These are phyloP conservation scores for Bombylius discolor DNA, from an alignment of 2,888 invertebrate species.

Conservation along the genomic window DNA sequence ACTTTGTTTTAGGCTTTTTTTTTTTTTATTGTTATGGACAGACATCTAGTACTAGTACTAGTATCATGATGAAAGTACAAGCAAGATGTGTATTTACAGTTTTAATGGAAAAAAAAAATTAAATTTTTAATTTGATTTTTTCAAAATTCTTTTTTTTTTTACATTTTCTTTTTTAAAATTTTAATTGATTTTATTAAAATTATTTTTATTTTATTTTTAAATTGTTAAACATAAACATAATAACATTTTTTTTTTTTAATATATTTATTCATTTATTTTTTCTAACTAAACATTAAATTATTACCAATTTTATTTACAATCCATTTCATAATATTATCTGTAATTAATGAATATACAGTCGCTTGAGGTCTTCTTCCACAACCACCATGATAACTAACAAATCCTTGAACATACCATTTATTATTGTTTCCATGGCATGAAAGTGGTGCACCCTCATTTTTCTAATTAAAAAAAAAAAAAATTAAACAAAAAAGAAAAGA, in stretches of 20 bases:
- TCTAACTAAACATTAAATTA: constrained; percentile 13
- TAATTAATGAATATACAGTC: constrained; percentile 41
- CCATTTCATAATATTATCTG: constrained; percentile 15
- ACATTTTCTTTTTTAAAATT: neutral
- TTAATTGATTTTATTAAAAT: too few relatives aligned
- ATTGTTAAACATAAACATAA: neutral
- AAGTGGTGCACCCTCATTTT: constrained; percentile 52
- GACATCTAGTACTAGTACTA: too few relatives aligned
- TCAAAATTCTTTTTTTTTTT: neutral
- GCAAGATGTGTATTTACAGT: too few relatives aligned
- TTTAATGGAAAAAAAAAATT: too few relatives aligned
- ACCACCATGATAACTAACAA: constrained; percentile 46
- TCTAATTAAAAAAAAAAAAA: constrained; percentile 30
- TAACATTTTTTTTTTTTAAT: neutral
- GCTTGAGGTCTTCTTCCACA: constrained; percentile 46
- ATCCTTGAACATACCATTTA: constrained; percentile 47
- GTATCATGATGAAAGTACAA: too few relatives aligned
- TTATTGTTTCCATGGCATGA: constrained; percentile 44
- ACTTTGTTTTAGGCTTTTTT: too few relatives aligned
- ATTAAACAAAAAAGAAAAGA: neutral
- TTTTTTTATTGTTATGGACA: too few relatives aligned
- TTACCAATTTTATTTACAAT: constrained; percentile 16
- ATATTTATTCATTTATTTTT: neutral
- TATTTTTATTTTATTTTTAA: neutral
- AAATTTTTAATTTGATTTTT: neutral